Evolutionary conservation across 2,113 vertebrate genomes (phyloP), one percentile per base, ranked within the genome.

Genomic region (Irena cyanogastra): DNA sequence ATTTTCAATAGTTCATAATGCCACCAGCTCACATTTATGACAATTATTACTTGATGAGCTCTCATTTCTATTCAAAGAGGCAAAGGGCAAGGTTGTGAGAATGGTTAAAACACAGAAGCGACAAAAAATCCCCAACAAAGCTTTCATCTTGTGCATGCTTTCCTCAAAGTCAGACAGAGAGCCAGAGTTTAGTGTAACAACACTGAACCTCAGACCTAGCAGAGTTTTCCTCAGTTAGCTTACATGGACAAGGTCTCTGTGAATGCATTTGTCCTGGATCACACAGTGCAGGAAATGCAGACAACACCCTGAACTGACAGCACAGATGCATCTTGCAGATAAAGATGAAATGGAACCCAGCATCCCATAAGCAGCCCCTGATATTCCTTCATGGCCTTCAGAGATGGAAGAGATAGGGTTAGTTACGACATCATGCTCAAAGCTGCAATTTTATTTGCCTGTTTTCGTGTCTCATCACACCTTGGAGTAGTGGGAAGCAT

Each of bases 11-110:
- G 79, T 57, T 93, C 64, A 59, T 94, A 95, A 87, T 71, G 56
- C 68, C 49, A 94, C 54, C 52, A 35, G 63, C 54, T 97, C 83
- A 89, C 86, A 94, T 87, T 93, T 95, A 84, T 96, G 82, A 90
- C 87, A 94, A 89, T 82, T 94, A 91, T 59, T 91, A 47, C 82
- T 83, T 82, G 83, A 95, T 84, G 65, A 96, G 69, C 27, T 94
- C 61, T 96, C 72, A 89, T 93, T 95, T 91, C 65, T 84, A 83
- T 94, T 88, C 84, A 88, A 71, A 52, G 71, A 80, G 79, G 50
- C 95, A 97, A 96, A 97, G 89, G 93, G 65, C 94, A 97, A 93
- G 66, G 88, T 93, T 87, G 54, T 90, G 83, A 93, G 87, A 93
- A 91, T 83, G 66, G 61, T 84, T 95, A 94, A 91, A 94, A 91